Evolutionary conservation across 2,888 invertebrate species (phyloP).

Genomic region (Temnothorax ravouxi): DNA sequence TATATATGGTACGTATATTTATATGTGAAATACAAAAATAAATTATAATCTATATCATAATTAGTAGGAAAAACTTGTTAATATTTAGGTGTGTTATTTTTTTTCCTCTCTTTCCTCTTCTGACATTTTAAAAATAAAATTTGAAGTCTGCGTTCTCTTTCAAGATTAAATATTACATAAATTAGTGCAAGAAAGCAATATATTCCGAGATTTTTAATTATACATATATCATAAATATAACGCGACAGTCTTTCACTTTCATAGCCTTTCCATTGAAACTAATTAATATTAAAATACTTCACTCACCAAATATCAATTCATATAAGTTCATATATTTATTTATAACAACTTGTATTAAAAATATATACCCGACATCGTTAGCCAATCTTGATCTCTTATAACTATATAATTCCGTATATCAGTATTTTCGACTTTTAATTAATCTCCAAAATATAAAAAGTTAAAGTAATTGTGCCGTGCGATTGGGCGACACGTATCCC

Average conservation of each 20-base stretch:
- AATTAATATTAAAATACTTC: constrained; percentile 1
- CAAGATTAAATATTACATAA: background rate
- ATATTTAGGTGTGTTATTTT: background rate
- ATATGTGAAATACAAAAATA: background rate
- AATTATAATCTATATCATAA: background rate
- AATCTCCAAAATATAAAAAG: background rate
- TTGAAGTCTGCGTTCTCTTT: background rate
- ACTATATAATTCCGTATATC: constrained; percentile 1
- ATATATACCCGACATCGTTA: background rate
- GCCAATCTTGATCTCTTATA: background rate
- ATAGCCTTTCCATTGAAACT: background rate
- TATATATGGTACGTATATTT: background rate
- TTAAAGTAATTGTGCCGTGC: background rate
- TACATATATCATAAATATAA: too few species aligned
- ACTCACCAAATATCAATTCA: background rate
- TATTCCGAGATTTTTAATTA: too few species aligned
- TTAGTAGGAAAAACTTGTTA: background rate
- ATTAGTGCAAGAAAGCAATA: background rate
- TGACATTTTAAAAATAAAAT: background rate
- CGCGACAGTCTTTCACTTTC: background rate
- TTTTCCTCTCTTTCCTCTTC: too few species aligned
- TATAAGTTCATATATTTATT: background rate
- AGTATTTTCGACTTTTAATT: background rate
- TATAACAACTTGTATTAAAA: constrained; percentile 3
- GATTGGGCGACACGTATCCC: background rate